These are phyloP conservation scores for Arge pagana DNA, from an alignment of 2,888 invertebrate species.

Conservation along the genomic window DNA sequence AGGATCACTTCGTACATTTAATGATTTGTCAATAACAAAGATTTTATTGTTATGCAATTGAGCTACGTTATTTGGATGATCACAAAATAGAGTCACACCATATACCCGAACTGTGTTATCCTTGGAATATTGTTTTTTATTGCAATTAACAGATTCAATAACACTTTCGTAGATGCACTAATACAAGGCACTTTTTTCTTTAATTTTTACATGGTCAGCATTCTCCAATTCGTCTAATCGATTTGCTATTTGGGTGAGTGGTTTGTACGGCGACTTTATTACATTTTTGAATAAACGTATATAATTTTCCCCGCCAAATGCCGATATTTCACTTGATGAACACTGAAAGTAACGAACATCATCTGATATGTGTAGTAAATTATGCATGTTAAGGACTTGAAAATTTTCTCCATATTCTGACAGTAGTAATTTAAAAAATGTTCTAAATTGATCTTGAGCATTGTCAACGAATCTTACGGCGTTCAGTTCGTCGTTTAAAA, in stretches of 20 bases:
- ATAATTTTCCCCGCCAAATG: conserved; percentile 19
- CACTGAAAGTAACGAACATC: conserved; percentile 13
- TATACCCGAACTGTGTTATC: too few relatives aligned
- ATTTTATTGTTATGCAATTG: neutral
- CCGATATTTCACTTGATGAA: conserved; percentile 15
- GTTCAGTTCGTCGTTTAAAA: conserved; percentile 5
- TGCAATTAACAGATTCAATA: too few relatives aligned
- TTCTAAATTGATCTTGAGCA: conserved; percentile 14
- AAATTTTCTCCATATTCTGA: conserved; percentile 18
- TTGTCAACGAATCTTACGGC: conserved; percentile 15
- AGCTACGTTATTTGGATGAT: neutral
- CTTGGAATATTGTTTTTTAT: too few relatives aligned
- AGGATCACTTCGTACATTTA: neutral
- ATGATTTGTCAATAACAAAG: neutral
- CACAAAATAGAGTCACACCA: neutral
- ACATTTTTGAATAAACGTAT: conserved; percentile 16
- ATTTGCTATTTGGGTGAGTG: conserved; percentile 19
- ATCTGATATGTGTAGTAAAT: conserved; percentile 10
- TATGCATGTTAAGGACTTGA: conserved; percentile 16
- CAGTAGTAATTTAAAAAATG: conserved; percentile 13
- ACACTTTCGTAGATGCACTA: neutral
- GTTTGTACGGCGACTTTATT: conserved; percentile 17
- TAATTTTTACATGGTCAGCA: conserved; percentile 10
- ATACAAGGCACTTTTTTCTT: conserved; percentile 4
- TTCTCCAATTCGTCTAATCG: conserved; percentile 11